These are phyloP conservation scores for Chrysolina oricalcia DNA, from an alignment of 2,888 invertebrate genomes.

Conservation along the genomic window DNA sequence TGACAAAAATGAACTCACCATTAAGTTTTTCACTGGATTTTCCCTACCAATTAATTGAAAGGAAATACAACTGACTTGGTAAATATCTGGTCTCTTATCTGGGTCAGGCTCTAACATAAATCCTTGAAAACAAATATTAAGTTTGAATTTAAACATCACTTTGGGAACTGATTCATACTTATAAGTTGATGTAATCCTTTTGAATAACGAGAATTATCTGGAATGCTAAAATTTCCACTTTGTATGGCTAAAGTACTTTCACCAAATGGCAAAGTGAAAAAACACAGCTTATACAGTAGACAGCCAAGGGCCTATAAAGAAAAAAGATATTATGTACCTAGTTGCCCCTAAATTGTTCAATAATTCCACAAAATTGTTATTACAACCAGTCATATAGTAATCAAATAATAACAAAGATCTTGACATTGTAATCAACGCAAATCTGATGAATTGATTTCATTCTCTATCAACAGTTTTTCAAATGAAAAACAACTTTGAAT, in stretches of 20 bases:
- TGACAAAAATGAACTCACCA: constrained; percentile 73
- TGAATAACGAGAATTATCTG: constrained; percentile 85
- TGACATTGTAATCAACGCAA: no score
- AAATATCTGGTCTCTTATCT: constrained; percentile 89
- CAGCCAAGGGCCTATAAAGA: constrained; percentile 86
- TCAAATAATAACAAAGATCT: no score
- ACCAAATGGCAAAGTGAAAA: constrained; percentile 91
- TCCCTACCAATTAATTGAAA: constrained; percentile 82
- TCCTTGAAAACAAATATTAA: constrained; percentile 68
- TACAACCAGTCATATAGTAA: no score
- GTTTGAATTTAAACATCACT: constrained; percentile 39
- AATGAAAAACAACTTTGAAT: no score
- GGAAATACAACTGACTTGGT: constrained; percentile 84
- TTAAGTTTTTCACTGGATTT: constrained; percentile 87
- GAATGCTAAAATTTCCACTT: constrained; percentile 89
- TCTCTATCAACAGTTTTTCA: no score
- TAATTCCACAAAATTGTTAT: no score
- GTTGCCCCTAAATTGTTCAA: not conserved
- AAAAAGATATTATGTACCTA: constrained; percentile 20
- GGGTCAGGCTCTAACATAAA: constrained; percentile 91
- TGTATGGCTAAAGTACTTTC: constrained; percentile 95
- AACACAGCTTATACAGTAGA: constrained; percentile 91
- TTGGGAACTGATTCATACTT: constrained; percentile 73
- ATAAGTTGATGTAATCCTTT: constrained; percentile 82
- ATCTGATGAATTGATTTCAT: no score